phyloP scores from a whole-genome alignment of 2,797 vertebrate genomes.

The Jordanella pulchra region DNA sequence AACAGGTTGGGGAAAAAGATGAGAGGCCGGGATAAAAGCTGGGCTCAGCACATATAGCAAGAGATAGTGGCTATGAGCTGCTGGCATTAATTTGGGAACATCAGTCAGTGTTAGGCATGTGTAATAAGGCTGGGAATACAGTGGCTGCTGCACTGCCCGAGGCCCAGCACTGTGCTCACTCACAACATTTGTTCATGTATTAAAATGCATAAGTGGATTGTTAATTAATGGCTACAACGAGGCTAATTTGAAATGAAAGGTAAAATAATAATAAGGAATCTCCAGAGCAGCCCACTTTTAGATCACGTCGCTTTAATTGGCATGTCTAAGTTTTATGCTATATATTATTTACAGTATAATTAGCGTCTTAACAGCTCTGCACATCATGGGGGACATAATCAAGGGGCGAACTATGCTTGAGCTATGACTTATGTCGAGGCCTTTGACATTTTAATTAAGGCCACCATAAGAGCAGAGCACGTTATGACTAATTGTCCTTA shows the following conservation, averaged over 20 bases:
- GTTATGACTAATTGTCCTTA: slow-evolving; percentile 64
- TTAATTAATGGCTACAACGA: slow-evolving; percentile 42
- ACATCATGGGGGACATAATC: slow-evolving; percentile 46
- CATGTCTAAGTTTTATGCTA: slow-evolving; percentile 33
- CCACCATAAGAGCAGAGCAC: slow-evolving; percentile 55
- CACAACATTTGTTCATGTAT: slow-evolving; percentile 66
- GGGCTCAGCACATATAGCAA: slow-evolving; percentile 36
- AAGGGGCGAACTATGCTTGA: slow-evolving; percentile 52
- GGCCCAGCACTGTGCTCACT: slow-evolving; percentile 50
- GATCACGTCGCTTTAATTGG: slow-evolving; percentile 16
- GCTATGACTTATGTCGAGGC: slow-evolving; percentile 52
- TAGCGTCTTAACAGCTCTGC: slow-evolving; percentile 30
- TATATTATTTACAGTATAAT: slow-evolving; percentile 48
- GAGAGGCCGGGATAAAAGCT: slow-evolving; percentile 29
- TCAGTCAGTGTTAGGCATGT: slow-evolving; percentile 60
- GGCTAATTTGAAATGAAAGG: slow-evolving; percentile 34
- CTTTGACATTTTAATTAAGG: slow-evolving; percentile 70
- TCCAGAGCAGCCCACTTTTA: slow-evolving; percentile 11
- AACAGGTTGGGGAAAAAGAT: slow-evolving; percentile 65
- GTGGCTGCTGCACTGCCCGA: slow-evolving; percentile 42
- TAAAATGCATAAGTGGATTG: slow-evolving; percentile 54
- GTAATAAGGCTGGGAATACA: slow-evolving; percentile 68
- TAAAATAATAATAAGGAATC: slow-evolving; percentile 12
- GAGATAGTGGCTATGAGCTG: slow-evolving; percentile 36
- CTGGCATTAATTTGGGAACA: slow-evolving; percentile 53